Evolutionary conservation across 2,797 vertebrate genomes (phyloP), one percentile per base, ranked within the genome.

Genomic region (Zalophus californianus): DNA sequence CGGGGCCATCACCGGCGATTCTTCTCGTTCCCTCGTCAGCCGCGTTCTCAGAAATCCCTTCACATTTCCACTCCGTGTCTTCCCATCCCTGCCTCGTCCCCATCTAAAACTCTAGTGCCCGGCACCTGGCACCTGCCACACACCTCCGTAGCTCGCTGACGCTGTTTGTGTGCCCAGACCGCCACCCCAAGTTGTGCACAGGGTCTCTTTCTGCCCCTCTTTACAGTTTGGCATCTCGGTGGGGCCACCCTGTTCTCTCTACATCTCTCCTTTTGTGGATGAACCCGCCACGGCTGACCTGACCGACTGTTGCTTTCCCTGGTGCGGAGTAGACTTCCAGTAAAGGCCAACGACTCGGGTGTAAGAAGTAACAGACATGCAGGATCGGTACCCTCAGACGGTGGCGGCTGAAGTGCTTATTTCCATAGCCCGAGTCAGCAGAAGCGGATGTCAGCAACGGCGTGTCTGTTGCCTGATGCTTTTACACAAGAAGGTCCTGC

Each of bases 61-160:
- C 78, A 48, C n/a, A 14, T n/a, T 70, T 44, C 52, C 5, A 6
- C 64, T 35, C 58, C 10, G 0, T 4, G 86, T 32, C 82, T 91
- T 82, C 23, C 44, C 1, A 54, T 44, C 58, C n/a, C 29, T 38
- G 35, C 38, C 5, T 80, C n/a, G 0, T 16, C 21, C 4, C 5
- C n/a, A 60, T 32, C 64, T 48, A 6, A 41, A 54, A n/a, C 21
- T 15, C 85, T 1, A 4, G 16, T 62, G 41, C 23, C 11, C 20
- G 27, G 11, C 25, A 0, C 0, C 0, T 11, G 25, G 62, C 73
- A 27, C 79, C 0, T 29, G 27, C 4, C 4, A 0, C 54, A 4
- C 20, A 11, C 60, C 27, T 41, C 0, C 1, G 5, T 1, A 27
- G 10, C 38, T 27, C 56, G 16, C 50, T 0, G 8, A 0, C 3